These are phyloP conservation scores for Melanotaenia maccullochi DNA, from an alignment of 2,797 vertebrate species.

Conservation along the genomic window DNA sequence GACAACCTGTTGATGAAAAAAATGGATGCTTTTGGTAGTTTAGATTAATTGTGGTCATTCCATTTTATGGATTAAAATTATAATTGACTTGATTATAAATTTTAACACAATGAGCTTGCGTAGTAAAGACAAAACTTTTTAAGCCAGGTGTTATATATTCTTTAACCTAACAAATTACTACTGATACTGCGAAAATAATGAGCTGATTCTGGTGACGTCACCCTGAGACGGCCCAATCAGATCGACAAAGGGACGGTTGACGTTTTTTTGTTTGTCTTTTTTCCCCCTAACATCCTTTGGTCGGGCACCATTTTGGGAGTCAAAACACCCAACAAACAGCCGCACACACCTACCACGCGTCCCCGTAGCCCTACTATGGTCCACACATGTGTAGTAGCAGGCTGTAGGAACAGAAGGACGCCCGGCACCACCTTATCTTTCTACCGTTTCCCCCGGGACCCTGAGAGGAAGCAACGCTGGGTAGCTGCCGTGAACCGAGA, in stretches of 20 bases:
- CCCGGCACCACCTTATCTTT: slow-evolving; percentile 80
- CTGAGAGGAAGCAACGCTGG: slow-evolving; percentile 84
- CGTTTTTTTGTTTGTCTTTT: slow-evolving; percentile 15
- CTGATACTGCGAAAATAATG: no score
- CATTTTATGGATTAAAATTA: neutral
- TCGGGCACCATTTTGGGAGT: slow-evolving; percentile 85
- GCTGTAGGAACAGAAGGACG: slow-evolving; percentile 83
- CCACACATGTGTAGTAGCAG: slow-evolving; percentile 84
- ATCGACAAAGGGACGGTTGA: neutral
- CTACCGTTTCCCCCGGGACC: slow-evolving; percentile 84
- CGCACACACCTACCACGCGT: slow-evolving; percentile 48
- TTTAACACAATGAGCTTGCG: no score
- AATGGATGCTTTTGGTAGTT: neutral
- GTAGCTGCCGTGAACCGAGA: slow-evolving; percentile 82
- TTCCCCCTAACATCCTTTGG: slow-evolving; percentile 3
- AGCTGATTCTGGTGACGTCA: slow-evolving; percentile 41
- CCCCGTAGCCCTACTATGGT: slow-evolving; percentile 78
- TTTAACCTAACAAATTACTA: neutral
- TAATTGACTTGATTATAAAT: no score
- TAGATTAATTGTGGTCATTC: neutral
- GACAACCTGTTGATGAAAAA: neutral
- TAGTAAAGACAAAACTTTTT: no score
- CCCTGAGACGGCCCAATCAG: slow-evolving; percentile 13
- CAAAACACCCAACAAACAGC: slow-evolving; percentile 63
- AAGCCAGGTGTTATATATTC: no score